Evolutionary conservation across 2,888 invertebrate genomes (phyloP).

Genomic region (Lasioglossum morio): DNA sequence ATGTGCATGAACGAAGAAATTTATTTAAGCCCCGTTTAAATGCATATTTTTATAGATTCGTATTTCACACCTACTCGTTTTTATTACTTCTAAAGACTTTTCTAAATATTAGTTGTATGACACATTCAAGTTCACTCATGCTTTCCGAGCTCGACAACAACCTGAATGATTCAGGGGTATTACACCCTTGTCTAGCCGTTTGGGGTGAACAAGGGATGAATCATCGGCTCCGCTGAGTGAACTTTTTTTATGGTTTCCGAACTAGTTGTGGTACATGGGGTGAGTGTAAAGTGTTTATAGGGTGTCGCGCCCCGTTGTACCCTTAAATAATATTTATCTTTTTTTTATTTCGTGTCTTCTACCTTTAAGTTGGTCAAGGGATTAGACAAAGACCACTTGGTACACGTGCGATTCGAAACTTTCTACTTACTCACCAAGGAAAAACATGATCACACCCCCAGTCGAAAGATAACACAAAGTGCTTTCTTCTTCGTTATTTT

Average conservation of each 20-base stretch:
- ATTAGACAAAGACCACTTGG: neutral
- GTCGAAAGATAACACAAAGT: neutral
- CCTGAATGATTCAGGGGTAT: constrained; percentile 15
- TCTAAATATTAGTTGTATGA: neutral
- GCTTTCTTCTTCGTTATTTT: neutral
- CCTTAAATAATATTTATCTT: neutral
- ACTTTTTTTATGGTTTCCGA: constrained; percentile 13
- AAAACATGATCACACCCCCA: neutral
- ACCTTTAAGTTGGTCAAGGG: neutral
- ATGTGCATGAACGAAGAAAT: neutral
- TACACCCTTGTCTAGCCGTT: constrained; percentile 4
- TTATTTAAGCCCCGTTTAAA: neutral
- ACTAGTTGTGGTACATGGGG: neutral
- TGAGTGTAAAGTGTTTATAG: neutral
- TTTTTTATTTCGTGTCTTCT: neutral
- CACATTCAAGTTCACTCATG: neutral
- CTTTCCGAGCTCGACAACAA: neutral
- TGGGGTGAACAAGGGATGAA: constrained; percentile 13
- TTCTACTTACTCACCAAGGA: neutral
- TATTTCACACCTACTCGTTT: neutral
- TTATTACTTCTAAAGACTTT: neutral
- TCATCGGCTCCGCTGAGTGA: constrained; percentile 7
- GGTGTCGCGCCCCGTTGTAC: neutral
- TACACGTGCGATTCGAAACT: neutral
- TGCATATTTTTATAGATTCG: neutral